A percentile compares a stretch with the other conserved stretches of the same genome.
These are phyloP conservation scores for Malurus elegans DNA, from an alignment of 2,113 vertebrate genomes.

Conservation along the genomic window DNA sequence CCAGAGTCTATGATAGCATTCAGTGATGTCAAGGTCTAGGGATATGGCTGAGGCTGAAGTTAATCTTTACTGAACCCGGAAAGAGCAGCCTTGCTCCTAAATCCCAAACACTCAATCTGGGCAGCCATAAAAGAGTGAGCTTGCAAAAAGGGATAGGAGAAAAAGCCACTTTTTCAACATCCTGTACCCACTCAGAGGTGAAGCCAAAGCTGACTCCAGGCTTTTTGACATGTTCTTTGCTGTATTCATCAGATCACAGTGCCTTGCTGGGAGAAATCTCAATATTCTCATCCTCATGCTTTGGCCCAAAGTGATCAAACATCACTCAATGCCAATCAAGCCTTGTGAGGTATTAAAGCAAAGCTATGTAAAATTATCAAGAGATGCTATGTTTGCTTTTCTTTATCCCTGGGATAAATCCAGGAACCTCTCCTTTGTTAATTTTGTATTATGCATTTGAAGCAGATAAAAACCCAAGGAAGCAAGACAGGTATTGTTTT, in stretches of 20 bases:
- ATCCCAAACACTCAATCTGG: not conserved
- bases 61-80: not conserved
- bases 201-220: not conserved
- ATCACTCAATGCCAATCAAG: not conserved
- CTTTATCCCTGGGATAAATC: conserved; percentile 57
- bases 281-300: not conserved
- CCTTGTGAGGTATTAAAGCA: conserved; percentile 10
- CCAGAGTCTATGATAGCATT: not conserved
- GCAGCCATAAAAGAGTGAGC: not conserved
- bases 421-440: conserved; percentile 32
- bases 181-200: rapidly evolving
- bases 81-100: not conserved
- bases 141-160: not conserved
- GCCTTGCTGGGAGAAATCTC: not conserved
- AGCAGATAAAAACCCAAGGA: conserved; percentile 20
- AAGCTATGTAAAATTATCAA: not conserved
- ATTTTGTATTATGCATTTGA: conserved; percentile 47
- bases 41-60: not conserved
- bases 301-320: conserved; percentile 25
- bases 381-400: conserved; percentile 46
- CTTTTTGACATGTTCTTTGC: not conserved
- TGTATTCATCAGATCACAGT: not conserved
- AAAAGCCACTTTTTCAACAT: not conserved
- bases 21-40: not conserved
- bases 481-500: not conserved